Evolutionary conservation across 2,888 invertebrate genomes (phyloP), one percentile per base, ranked within the genome.

Genomic region (Archips crataeganus): DNA sequence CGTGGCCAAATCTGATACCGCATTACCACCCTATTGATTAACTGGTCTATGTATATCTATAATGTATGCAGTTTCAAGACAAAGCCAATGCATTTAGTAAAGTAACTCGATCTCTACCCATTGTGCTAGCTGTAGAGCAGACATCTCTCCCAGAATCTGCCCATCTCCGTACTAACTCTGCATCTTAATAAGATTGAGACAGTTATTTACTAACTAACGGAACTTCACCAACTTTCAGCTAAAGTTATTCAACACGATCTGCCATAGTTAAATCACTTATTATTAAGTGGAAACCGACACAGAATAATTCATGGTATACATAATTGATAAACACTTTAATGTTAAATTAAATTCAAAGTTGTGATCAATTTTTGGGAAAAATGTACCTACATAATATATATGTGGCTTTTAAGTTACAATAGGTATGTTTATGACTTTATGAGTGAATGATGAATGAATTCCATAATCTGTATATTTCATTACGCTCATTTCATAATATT

Each of bases 101-200:
- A 57, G 57, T 57, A 57, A 54, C 45, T 54, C 61, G 32, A 49
- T 57, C 34, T 32, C 64, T 36, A 36, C 23, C 32, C 34, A 47
- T 49, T 64, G 59, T 57, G 13, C 45, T 59, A 66, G 66, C 57
- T 11, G 32, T 67, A 62, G 45, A 15, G 60, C 65, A 62, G 66
- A 65, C 62, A 61, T 71, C 42, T 51, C 51, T 72, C 54, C 39
- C 67, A 62, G 72, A 63, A 67, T 54, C 36, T 51, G 51, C 51
- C 62, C 62, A 63, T 68, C 72, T 62, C 51, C 13, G 67, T 39
- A 63, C 67, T 63, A 49, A 51, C 67, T 57, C 57, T 68, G 72
- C 72, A 72, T 68, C 67, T 67, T 67, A 72, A 72, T 68, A 72
- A 68, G 72, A 68, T 57, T 39, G 67, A 54, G 72, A 72, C 67